phyloP scores from a whole-genome alignment of 2,797 vertebrate species.

The Cryptoprocta ferox region DNA sequence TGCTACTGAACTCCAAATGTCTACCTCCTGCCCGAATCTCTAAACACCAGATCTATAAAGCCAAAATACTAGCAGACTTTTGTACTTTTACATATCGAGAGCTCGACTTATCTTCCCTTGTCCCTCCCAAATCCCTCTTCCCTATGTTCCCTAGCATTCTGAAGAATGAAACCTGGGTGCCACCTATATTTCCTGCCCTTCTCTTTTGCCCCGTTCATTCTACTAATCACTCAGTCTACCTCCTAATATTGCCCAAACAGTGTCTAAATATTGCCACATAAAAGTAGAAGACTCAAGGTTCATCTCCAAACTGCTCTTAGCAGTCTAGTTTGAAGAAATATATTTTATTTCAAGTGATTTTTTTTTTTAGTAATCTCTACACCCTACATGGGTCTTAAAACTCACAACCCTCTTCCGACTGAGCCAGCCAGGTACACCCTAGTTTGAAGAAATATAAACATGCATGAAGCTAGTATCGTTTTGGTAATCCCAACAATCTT shows the following conservation, averaged over 20 bases:
- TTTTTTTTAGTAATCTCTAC: not conserved
- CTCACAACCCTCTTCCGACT: not conserved
- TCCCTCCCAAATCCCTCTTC: not conserved
- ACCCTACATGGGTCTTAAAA: not conserved
- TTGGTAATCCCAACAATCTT: constrained; percentile 28
- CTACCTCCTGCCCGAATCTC: not conserved
- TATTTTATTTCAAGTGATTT: not conserved
- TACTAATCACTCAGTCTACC: not conserved
- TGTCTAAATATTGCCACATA: not conserved
- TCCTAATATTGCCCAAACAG: not conserved
- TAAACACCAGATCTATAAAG: not conserved
- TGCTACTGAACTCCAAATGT: not conserved
- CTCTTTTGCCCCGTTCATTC: not conserved
- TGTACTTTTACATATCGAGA: not conserved
- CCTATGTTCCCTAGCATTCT: not conserved
- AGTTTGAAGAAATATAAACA: constrained; percentile 19
- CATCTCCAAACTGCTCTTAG: not conserved
- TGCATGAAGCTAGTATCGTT: not conserved
- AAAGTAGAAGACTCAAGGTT: not conserved
- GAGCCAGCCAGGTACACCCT: not conserved
- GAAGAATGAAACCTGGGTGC: not conserved
- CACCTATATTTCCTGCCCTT: not conserved
- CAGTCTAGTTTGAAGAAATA: not conserved
- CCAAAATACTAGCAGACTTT: not conserved
- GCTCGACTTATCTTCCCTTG: not conserved